Base-by-base conservation (phyloP, 2,888 invertebrate genomes). In the Xanthia togata region DNA sequence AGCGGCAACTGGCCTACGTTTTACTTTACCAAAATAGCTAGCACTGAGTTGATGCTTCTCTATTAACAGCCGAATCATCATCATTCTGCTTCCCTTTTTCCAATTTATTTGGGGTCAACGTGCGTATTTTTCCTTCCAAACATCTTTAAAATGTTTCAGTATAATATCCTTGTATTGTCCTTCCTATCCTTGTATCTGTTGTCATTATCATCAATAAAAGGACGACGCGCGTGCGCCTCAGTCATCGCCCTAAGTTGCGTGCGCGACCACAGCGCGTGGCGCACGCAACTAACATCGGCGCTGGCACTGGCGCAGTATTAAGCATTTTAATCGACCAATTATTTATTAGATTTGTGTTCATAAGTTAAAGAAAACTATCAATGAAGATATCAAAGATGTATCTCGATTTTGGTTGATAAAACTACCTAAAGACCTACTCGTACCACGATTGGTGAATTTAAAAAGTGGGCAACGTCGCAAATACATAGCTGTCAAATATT, bases 161-260 rank as follows among this genome's bases (percentile, higher is more conserved):
- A 65, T 20, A 47, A 23, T 4, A 31, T 47, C 8, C 8, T 14
- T 50, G 31, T 50, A n/a, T n/a, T n/a, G n/a, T n/a, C n/a, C n/a
- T n/a, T n/a, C n/a, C n/a, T n/a, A n/a, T n/a, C 31, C 31, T 31
- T 31, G 31, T 31, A 31, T 31, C 31, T 31, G 31, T 31, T 67
- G 14, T 47, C 11, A 31, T 31, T 57, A 44, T 64, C 20, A 57
- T 64, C 35, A n/a, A 59, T 44, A 38, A 69, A 69, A 79, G 57
- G 23, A 41, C 20, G 31, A 26, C 35, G 70, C 72, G 62, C 67
- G 67, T 70, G 65, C 74, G 62, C 44, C 26, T 62, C 55, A 44
- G 64, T 55, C 20, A 38, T 67, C 72, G 65, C 63, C 67, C 38
- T 38, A 35, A 14, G 53, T 76, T 69, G 81, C 81, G 82, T 85